Evolutionary conservation across 2,797 vertebrate genomes (phyloP).

Genomic region (Myotis pilosus): DNA sequence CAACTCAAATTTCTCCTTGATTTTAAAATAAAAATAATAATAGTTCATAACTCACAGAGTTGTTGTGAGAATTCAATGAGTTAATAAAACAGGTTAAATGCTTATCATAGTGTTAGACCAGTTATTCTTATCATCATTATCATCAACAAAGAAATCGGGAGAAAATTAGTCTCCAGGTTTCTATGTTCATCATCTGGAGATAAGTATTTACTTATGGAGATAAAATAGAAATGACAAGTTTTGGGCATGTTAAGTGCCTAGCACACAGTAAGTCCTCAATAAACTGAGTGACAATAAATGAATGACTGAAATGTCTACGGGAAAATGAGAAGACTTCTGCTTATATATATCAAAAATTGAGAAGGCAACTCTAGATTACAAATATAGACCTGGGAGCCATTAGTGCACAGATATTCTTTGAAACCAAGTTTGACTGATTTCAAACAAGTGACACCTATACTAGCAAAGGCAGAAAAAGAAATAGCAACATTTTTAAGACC

Average conservation of each 20-base stretch:
- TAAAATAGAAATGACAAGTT: background rate
- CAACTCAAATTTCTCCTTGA: background rate
- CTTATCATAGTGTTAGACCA: background rate
- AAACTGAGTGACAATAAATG: background rate
- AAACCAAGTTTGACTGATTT: background rate
- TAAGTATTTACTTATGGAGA: background rate
- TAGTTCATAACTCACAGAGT: background rate
- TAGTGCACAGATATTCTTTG: background rate
- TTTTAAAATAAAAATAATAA: constrained; percentile 25
- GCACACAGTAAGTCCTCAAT: background rate
- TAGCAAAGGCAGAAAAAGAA: constrained; percentile 7
- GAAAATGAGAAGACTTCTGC: background rate
- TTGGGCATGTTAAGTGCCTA: background rate
- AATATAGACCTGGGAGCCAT: background rate
- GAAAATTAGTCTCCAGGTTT: background rate
- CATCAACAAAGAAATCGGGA: background rate
- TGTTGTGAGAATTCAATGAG: background rate
- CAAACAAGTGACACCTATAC: background rate
- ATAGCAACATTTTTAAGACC: background rate
- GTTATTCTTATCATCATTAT: background rate
- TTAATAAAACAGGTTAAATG: background rate
- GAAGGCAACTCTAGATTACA: background rate
- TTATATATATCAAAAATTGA: background rate
- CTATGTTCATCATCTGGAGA: background rate
- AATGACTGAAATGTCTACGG: background rate